Percentiles rank a stretch among this genome's conserved stretches.
Evolutionary conservation across 2,888 invertebrate genomes (phyloP).

Genomic region (Shargacucullia verbasci): DNA sequence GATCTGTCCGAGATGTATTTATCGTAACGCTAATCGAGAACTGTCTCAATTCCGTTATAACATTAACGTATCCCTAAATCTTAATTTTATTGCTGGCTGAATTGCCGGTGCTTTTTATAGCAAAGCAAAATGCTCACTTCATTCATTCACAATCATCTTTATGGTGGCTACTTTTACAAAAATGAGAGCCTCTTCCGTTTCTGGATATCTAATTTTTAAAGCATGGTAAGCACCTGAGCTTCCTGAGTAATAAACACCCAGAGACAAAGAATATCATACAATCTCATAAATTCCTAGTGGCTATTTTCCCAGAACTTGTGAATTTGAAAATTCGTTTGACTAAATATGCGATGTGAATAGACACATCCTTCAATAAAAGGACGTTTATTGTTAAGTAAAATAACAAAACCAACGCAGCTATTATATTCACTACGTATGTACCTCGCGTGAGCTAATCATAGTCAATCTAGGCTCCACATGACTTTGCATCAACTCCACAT

Average conservation of each 20-base stretch:
- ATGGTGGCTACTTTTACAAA: too few species aligned
- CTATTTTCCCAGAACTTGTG: conserved; percentile 20
- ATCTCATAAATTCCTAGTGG: conserved; percentile 13
- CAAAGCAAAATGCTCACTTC: too few species aligned
- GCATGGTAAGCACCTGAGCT: too few species aligned
- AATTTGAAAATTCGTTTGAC: conserved; percentile 19
- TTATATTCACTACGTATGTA: conserved; percentile 28
- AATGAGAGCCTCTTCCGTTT: too few species aligned
- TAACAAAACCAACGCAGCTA: conserved; percentile 30
- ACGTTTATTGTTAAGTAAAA: conserved; percentile 25
- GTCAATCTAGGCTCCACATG: conserved; percentile 30
- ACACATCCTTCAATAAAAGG: conserved; percentile 24
- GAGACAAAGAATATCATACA: not conserved
- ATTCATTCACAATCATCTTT: too few species aligned
- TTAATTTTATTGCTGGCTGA: too few species aligned
- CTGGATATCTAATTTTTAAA: too few species aligned
- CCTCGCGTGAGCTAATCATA: conserved; percentile 53
- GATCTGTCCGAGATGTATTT: conserved; percentile 52
- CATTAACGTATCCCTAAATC: conserved; percentile 3
- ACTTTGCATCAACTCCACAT: conserved; percentile 35
- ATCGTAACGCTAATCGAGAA: conserved; percentile 35
- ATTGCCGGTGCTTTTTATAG: too few species aligned
- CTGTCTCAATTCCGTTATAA: conserved; percentile 25
- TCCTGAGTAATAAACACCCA: not conserved
- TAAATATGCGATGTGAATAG: conserved; percentile 26